phyloP scores from a whole-genome alignment of 2,113 vertebrate species.

The Pristiophorus japonicus region DNA sequence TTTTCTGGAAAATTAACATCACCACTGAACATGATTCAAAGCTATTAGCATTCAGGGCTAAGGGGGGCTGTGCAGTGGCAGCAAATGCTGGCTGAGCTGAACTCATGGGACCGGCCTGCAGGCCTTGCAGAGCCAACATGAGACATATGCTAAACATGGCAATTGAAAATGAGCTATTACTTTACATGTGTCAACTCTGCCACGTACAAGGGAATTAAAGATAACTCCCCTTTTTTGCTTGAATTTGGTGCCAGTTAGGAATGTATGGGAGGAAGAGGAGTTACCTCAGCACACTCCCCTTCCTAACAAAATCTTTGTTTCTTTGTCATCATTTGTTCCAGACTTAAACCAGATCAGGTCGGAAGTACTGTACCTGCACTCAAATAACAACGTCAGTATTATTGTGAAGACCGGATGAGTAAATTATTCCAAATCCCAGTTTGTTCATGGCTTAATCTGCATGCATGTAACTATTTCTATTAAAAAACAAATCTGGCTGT shows the following conservation, averaged over 20 bases:
- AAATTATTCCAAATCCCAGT: neutral
- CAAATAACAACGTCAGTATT: neutral
- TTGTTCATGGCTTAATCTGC: neutral
- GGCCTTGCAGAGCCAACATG: conserved; percentile 76
- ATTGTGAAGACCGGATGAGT: neutral
- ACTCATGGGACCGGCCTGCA: conserved; percentile 76
- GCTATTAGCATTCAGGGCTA: conserved; percentile 79
- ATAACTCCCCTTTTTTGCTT: conserved; percentile 51
- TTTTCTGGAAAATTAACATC: conserved; percentile 86
- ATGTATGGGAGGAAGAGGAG: conserved; percentile 39
- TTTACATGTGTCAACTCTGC: conserved; percentile 73
- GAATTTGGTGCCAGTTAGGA: conserved; percentile 65
- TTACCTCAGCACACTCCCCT: neutral
- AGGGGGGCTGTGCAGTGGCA: conserved; percentile 67
- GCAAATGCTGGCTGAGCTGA: conserved; percentile 51
- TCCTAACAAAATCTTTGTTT: neutral
- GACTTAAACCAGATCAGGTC: neutral
- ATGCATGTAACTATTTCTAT: neutral
- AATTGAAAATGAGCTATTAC: conserved; percentile 78
- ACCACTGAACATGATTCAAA: conserved; percentile 81
- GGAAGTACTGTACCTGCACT: neutral
- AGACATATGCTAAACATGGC: conserved; percentile 76
- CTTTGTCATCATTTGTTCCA: neutral
- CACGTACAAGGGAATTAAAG: conserved; percentile 74
- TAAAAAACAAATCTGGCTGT: neutral